Conservation (phyloP, 1,140 invertebrate genomes). For the Pseudomyrmex cubaensis region DNA sequence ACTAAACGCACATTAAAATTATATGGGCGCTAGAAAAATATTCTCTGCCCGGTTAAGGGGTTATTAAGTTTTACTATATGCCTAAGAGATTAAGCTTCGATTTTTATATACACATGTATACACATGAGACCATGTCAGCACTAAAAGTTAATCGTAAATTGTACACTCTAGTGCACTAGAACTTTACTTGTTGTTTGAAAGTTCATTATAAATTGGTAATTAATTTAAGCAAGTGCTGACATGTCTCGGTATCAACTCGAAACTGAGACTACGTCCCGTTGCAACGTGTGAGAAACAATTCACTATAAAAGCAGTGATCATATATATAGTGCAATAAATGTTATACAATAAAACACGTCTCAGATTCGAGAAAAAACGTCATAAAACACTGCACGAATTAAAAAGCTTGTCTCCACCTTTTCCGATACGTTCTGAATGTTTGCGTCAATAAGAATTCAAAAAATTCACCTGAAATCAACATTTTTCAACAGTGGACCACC, state of each 20-base stretch:
- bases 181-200: too few relatives aligned
- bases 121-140: conserved; percentile 14
- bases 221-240: conserved; percentile 33
- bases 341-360: conserved; percentile 11
- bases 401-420: conserved; percentile 55
- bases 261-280: conserved; percentile 53
- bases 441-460: conserved; percentile 34
- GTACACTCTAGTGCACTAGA: too few relatives aligned
- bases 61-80: conserved; percentile 39
- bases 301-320: background rate
- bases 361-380: conserved; percentile 63
- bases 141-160: too few relatives aligned
- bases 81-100: conserved; percentile 54
- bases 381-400: conserved; percentile 78
- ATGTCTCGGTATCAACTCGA: conserved; percentile 51
- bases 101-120: background rate
- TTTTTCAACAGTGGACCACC: conserved; percentile 78
- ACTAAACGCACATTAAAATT: conserved; percentile 43
- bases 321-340: background rate
- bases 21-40: conserved; percentile 28
- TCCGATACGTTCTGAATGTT: conserved; percentile 36
- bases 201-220: background rate
- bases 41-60: conserved; percentile 56
- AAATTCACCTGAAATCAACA: conserved; percentile 24
- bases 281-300: background rate